A percentile compares a stretch with the other conserved stretches of the same genome.
phyloP scores from a whole-genome alignment of 1,140 invertebrate species.

The Caenorhabditis briggsae region DNA sequence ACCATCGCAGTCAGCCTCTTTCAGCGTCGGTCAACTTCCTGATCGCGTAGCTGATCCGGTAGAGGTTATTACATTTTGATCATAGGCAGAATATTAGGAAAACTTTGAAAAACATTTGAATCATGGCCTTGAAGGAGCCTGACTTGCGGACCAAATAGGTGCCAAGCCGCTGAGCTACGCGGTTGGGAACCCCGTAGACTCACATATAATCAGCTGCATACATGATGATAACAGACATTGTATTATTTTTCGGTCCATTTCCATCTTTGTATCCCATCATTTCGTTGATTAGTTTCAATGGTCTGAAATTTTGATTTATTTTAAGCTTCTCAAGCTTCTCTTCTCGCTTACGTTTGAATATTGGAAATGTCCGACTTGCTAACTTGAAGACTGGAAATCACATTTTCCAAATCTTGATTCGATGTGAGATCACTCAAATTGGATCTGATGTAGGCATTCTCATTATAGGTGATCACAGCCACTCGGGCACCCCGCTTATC shows the following conservation, averaged over 20 bases:
- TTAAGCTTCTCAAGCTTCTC: too few relatives aligned
- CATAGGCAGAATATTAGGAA: too few relatives aligned
- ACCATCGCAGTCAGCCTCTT: too few relatives aligned
- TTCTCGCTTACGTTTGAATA: background rate
- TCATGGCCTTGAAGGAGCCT: too few relatives aligned
- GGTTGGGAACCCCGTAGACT: too few relatives aligned
- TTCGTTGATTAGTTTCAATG: background rate
- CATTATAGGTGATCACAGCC: background rate
- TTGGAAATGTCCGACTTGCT: background rate
- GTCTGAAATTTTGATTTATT: background rate
- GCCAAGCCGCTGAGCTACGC: too few relatives aligned
- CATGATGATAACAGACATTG: background rate
- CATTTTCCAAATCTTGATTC: background rate
- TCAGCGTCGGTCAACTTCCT: too few relatives aligned
- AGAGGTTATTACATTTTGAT: too few relatives aligned
- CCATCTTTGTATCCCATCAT: conserved; percentile 4
- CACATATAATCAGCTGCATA: conserved; percentile 3
- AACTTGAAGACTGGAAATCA: background rate
- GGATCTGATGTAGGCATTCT: background rate
- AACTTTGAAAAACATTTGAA: too few relatives aligned
- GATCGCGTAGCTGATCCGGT: too few relatives aligned
- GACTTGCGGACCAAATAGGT: too few relatives aligned
- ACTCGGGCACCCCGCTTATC: background rate
- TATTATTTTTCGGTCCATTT: conserved; percentile 18
- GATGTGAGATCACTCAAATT: conserved; percentile 13